Conservation (phyloP, 2,888 invertebrate genomes). For the Caenorhabditis sp. region DNA sequence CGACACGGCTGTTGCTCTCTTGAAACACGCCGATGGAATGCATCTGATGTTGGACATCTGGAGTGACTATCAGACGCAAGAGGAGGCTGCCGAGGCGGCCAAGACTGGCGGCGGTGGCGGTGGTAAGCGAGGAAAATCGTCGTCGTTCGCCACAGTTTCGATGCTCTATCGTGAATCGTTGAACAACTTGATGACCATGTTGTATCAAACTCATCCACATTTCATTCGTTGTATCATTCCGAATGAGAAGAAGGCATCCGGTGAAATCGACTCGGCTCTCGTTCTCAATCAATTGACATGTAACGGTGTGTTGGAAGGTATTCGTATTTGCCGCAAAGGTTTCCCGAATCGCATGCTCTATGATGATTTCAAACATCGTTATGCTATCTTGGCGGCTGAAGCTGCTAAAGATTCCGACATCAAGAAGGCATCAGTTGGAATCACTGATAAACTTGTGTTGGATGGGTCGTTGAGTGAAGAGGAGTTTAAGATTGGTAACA, state of each 20-base stretch:
- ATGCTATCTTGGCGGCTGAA: slow-evolving; percentile 98
- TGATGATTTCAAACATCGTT: slow-evolving; percentile 95
- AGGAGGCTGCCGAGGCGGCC: slow-evolving; percentile 68
- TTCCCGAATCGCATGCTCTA: slow-evolving; percentile 99
- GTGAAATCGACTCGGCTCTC: slow-evolving; percentile 95
- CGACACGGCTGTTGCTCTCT: slow-evolving; percentile 72
- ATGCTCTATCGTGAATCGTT: slow-evolving; percentile 87
- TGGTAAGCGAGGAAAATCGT: slow-evolving; percentile 66
- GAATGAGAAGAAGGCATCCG: slow-evolving; percentile 78
- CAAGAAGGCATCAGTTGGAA: slow-evolving; percentile 72
- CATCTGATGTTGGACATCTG: slow-evolving; percentile 80
- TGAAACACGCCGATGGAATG: slow-evolving; percentile 75
- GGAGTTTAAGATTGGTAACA: slow-evolving; percentile 74
- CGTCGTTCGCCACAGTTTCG: slow-evolving; percentile 88
- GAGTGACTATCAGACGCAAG: slow-evolving; percentile 69
- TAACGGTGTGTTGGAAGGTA: slow-evolving; percentile 99
- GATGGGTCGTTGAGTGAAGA: slow-evolving; percentile 71
- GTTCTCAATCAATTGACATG: slow-evolving; percentile 99
- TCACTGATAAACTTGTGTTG: slow-evolving; percentile 62
- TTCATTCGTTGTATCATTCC: slow-evolving; percentile 99
- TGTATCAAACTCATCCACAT: slow-evolving; percentile 96
- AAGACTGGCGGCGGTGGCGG: slow-evolving; percentile 61
- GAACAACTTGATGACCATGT: slow-evolving; percentile 96
- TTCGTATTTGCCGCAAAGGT: slow-evolving; percentile 99
- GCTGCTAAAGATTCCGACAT: slow-evolving; percentile 75